A percentile compares a stretch with the other conserved stretches of the same genome.
phyloP scores from a whole-genome alignment of 2,888 invertebrate genomes.

The Eristalis arbustorum region DNA sequence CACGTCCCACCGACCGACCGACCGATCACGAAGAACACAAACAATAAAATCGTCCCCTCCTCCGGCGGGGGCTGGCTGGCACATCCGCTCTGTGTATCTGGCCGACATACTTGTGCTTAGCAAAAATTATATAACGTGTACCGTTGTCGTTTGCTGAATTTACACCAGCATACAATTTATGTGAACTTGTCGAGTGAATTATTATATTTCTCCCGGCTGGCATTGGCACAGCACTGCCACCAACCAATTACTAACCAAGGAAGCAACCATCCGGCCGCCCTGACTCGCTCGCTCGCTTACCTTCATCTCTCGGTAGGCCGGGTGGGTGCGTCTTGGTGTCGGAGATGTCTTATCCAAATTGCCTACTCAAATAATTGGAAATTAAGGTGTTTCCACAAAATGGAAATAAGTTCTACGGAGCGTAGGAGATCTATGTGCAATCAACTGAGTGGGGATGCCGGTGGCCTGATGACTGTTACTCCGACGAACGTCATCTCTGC shows the following conservation, averaged over 20 bases:
- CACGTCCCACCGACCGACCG: not conserved
- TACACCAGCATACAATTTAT: constrained; percentile 71
- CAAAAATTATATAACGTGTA: constrained; percentile 69
- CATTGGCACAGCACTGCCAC: constrained; percentile 56
- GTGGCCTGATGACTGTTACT: not conserved
- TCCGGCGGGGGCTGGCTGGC: not conserved
- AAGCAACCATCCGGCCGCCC: constrained; percentile 26
- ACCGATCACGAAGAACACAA: constrained; percentile 45
- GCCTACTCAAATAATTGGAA: constrained; percentile 70
- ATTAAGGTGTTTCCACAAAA: constrained; percentile 69
- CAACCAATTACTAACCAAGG: constrained; percentile 58
- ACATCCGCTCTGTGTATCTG: constrained; percentile 20
- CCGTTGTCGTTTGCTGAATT: constrained; percentile 71
- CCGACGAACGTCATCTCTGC: constrained; percentile 39
- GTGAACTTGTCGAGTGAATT: constrained; percentile 71
- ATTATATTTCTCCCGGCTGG: constrained; percentile 68
- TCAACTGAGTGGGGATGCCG: constrained; percentile 39
- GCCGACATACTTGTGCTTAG: constrained; percentile 60
- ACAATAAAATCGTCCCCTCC: constrained; percentile 60
- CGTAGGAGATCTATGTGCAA: constrained; percentile 65
- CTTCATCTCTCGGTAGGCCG: constrained; percentile 5
- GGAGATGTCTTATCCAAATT: constrained; percentile 69
- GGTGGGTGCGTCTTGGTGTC: not conserved
- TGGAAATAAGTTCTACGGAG: constrained; percentile 67
- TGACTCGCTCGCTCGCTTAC: constrained; percentile 32